A percentile compares a stretch with the other conserved stretches of the same genome.
phyloP scores from a whole-genome alignment of 2,888 invertebrate species.

The Drosophila subsilvestris region DNA sequence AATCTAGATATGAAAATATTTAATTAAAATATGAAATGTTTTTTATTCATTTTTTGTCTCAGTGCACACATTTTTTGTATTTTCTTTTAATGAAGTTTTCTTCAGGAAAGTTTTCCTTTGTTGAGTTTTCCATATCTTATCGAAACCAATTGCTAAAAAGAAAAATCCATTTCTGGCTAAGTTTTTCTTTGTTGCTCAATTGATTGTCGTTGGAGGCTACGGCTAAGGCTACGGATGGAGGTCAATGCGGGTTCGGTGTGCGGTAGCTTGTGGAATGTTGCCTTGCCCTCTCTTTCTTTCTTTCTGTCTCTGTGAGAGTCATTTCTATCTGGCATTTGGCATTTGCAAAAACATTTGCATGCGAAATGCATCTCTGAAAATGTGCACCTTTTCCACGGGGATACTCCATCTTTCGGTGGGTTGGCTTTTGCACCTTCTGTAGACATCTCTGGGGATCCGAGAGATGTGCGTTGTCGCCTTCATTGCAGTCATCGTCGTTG shows the following conservation, averaged over 20 bases:
- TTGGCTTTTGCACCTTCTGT: conserved; percentile 31
- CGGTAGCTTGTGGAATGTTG: conserved; percentile 58
- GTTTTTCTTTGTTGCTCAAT: conserved; percentile 33
- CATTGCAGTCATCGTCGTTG: conserved; percentile 64
- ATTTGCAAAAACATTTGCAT: conserved; percentile 69
- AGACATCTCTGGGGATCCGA: conserved; percentile 8
- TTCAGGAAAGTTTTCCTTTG: conserved; percentile 20
- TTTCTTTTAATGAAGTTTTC: conserved; percentile 16
- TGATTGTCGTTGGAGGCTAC: conserved; percentile 32
- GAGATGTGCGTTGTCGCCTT: conserved; percentile 44
- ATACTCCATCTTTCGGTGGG: conserved; percentile 30
- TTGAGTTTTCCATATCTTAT: conserved; percentile 26
- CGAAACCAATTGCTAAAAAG: conserved; percentile 19
- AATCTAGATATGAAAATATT: background rate
- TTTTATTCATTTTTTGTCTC: background rate
- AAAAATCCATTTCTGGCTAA: conserved; percentile 14
- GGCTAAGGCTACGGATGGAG: background rate
- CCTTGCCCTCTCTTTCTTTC: conserved; percentile 32
- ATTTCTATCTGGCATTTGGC: conserved; percentile 68
- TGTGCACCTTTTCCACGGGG: conserved; percentile 35
- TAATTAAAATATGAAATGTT: too few relatives aligned
- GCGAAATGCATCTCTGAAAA: conserved; percentile 67
- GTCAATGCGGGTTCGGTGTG: conserved; percentile 39
- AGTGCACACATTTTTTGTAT: background rate
- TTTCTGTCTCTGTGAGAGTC: conserved; percentile 28